Evolutionary conservation across 2,888 invertebrate species (phyloP).

Genomic region (Podabrus alpinus): DNA sequence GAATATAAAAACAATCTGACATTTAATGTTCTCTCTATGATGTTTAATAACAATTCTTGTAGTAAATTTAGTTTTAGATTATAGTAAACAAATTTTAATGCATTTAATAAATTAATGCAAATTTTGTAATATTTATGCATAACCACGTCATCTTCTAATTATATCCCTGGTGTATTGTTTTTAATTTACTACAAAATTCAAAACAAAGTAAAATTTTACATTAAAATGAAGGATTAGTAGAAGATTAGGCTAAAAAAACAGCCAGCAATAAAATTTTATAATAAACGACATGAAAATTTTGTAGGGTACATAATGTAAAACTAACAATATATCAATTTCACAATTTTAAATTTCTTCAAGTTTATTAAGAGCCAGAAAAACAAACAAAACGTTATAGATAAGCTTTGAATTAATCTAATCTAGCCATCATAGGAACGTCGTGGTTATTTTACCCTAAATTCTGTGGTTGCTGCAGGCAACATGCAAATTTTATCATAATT

Average conservation of each 20-base stretch:
- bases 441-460: not conserved
- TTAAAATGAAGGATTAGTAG: not conserved
- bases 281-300: not conserved
- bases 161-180: not conserved
- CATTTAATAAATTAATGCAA: conserved; percentile 20
- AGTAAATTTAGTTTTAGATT: not conserved
- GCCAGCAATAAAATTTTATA: not conserved
- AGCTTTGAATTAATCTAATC: not conserved
- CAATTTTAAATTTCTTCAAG: not conserved
- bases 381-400: not conserved
- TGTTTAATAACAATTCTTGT: too few species aligned
- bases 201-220: not conserved
- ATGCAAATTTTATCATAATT: not conserved
- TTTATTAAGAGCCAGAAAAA: not conserved
- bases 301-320: not conserved
- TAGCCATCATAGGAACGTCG: not conserved
- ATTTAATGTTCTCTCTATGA: too few species aligned
- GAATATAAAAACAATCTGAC: too few species aligned
- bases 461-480: not conserved
- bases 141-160: conserved; percentile 10
- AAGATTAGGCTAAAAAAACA: not conserved
- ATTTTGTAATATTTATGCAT: conserved; percentile 20
- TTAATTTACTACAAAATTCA: not conserved
- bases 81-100: conserved; percentile 19
- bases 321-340: not conserved